Evolutionary conservation across 2,797 vertebrate species (phyloP).

Genomic region (Pipistrellus kuhlii): DNA sequence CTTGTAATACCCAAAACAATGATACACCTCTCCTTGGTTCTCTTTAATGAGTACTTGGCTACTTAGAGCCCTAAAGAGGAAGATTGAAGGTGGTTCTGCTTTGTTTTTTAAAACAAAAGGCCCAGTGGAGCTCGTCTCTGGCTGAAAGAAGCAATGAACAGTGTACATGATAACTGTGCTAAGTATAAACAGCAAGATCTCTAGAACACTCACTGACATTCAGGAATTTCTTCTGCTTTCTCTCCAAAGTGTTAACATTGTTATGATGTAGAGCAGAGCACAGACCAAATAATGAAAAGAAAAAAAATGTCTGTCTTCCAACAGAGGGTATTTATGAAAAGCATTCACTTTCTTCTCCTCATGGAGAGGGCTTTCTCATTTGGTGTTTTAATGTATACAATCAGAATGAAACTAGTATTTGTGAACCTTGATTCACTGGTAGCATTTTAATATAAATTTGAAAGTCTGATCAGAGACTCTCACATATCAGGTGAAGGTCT

Average conservation of each 20-base stretch:
- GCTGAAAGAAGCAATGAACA: background rate
- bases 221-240: background rate
- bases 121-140: background rate
- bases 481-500: background rate
- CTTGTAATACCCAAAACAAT: background rate
- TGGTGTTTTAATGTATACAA: background rate
- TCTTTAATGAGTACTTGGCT: background rate
- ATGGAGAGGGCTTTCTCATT: background rate
- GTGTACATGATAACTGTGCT: background rate
- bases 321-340: conserved; percentile 4
- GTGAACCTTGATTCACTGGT: background rate
- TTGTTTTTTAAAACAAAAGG: background rate
- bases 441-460: background rate
- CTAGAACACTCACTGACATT: background rate
- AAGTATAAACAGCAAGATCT: background rate
- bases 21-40: background rate
- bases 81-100: background rate
- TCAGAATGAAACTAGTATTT: background rate
- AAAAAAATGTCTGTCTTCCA: background rate
- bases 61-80: background rate
- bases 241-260: background rate
- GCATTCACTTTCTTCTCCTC: background rate
- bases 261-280: background rate
- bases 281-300: background rate
- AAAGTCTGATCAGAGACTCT: background rate